Percentiles rank a stretch among this genome's conserved stretches.
Evolutionary conservation across 2,888 invertebrate genomes (phyloP).

Genomic region (Melikaiella ostensackeni): DNA sequence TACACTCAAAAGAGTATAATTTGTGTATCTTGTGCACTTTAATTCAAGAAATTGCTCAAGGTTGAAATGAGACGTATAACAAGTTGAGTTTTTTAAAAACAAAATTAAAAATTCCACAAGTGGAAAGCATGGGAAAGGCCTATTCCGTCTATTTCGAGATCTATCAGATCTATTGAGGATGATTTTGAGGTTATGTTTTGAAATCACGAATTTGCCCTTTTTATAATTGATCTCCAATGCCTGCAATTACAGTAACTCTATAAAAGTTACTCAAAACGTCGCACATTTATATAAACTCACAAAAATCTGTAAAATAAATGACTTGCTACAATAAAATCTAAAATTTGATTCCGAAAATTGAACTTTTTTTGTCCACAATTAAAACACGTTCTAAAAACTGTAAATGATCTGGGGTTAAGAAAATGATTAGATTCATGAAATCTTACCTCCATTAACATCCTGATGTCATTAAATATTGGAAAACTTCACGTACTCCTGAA

Average conservation of each 20-base stretch:
- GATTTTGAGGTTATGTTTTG: constrained; percentile 5
- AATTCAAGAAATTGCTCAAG: too few species aligned
- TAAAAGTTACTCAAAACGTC: background rate
- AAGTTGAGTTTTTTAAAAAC: too few species aligned
- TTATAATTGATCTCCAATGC: background rate
- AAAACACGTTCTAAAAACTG: background rate
- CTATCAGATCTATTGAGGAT: background rate
- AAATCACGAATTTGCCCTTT: background rate
- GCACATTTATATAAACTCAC: background rate
- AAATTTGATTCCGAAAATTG: background rate
- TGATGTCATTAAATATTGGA: background rate
- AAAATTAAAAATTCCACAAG: too few species aligned
- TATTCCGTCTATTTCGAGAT: too few species aligned
- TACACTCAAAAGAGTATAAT: too few species aligned
- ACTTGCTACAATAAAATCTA: background rate
- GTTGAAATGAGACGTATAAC: too few species aligned
- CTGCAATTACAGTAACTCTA: background rate
- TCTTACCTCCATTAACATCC: background rate
- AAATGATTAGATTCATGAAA: background rate
- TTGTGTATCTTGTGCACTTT: too few species aligned
- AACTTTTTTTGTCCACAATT: background rate
- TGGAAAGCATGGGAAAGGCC: too few species aligned
- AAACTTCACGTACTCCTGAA: background rate
- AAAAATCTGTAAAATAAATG: background rate
- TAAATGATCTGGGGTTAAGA: background rate